Conservation (phyloP, 2,113 vertebrate genomes). For the Tretioscincus oriximinensis region DNA sequence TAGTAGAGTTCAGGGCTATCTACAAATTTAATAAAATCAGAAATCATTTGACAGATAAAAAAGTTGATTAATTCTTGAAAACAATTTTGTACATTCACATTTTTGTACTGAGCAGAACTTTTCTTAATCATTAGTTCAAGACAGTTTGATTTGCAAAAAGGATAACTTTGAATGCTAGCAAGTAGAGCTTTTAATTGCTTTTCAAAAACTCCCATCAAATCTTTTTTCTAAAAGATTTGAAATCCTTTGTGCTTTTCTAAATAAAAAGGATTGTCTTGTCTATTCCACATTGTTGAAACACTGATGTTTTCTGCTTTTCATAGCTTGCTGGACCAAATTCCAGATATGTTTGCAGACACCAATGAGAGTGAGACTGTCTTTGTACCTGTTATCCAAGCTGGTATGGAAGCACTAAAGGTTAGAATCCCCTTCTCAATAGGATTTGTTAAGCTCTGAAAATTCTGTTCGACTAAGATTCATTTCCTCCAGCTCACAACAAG, state of each 20-base stretch:
- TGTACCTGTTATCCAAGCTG: constrained; percentile 90
- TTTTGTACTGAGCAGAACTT: background rate
- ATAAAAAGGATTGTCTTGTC: background rate
- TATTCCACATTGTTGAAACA: background rate
- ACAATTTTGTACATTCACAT: background rate
- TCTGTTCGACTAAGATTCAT: background rate
- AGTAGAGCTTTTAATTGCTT: accelerated
- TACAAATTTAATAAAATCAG: no score
- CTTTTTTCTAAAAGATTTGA: background rate
- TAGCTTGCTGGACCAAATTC: constrained; percentile 94
- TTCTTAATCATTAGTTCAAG: background rate
- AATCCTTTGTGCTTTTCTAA: background rate
- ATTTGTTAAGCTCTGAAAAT: constrained; percentile 20
- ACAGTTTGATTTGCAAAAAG: background rate
- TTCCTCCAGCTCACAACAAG: background rate
- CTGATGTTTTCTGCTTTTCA: constrained; percentile 8
- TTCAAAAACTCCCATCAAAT: background rate
- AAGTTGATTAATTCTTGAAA: background rate
- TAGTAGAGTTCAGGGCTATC: no score
- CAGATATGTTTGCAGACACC: constrained; percentile 93
- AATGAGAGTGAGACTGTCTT: constrained; percentile 93
- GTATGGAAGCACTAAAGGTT: constrained; percentile 94
- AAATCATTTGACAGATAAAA: no score
- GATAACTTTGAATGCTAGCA: accelerated
- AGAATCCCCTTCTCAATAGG: constrained; percentile 43